phyloP scores from a whole-genome alignment of 2,888 invertebrate genomes.

The Lepidonotus clava region DNA sequence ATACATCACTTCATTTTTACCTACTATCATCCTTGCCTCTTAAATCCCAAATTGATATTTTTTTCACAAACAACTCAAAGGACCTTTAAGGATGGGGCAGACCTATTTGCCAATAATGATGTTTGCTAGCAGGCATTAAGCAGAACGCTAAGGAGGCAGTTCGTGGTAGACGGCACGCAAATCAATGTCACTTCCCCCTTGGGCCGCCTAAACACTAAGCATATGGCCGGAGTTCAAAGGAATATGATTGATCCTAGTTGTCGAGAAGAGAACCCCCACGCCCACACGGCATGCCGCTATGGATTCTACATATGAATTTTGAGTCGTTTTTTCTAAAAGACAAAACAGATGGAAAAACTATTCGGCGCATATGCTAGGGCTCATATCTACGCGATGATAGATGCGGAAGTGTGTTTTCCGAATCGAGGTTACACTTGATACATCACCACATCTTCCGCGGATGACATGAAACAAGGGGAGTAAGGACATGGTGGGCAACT shows the following conservation, averaged over 20 bases:
- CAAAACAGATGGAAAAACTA: constrained; percentile 28
- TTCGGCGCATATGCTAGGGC: not conserved
- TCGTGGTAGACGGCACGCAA: not conserved
- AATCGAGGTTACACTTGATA: not conserved
- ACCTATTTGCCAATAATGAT: constrained; percentile 2
- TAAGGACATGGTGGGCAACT: too few relatives aligned
- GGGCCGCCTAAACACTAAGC: not conserved
- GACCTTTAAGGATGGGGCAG: not conserved
- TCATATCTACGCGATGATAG: not conserved
- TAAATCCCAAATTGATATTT: too few relatives aligned
- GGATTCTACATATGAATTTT: constrained; percentile 46
- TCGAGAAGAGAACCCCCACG: not conserved
- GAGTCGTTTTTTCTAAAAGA: constrained; percentile 14
- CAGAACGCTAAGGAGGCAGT: not conserved
- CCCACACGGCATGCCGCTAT: constrained; percentile 41
- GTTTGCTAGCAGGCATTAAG: not conserved
- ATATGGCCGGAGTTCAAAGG: constrained; percentile 36
- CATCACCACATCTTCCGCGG: not conserved
- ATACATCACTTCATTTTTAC: too few relatives aligned
- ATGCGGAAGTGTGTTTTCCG: not conserved
- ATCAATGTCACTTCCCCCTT: not conserved
- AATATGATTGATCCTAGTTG: constrained; percentile 37
- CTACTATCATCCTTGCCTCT: too few relatives aligned
- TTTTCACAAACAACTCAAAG: not conserved
- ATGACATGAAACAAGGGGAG: not conserved